Base-by-base conservation (phyloP, 2,113 vertebrate genomes). In the Cyphomyrus discorhynchus region DNA sequence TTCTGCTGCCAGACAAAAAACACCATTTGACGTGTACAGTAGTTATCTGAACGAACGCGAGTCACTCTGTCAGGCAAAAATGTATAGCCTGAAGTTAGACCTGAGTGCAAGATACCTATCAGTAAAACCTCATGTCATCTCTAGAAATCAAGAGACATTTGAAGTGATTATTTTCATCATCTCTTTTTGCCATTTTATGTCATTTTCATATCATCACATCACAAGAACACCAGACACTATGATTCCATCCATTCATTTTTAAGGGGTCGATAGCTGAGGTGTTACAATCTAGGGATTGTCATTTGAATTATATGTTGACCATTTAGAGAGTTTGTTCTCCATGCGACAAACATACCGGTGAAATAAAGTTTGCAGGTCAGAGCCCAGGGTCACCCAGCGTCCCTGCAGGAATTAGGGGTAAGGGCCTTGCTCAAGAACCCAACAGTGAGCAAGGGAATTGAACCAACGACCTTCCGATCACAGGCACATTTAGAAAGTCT, bases 31-130 rank as follows among this genome's bases (percentile, higher is more conserved):
- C 5, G 9, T 90, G 89, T 27, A n/a, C n/a, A n/a, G n/a, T n/a
- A 62, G 89, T 52, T 70, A 87, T 90, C 66, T 87, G 83, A 90
- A 86, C 21, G 82, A 89, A 83, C 42, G 77, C 27, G 80, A 62
- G 80, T 49, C 50, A 82, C 27, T 35, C 88, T 84, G 88, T 85
- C 88, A 47, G 35, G 88, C 39, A 83, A 50, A 89, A 89, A 89
- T 15, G 39, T 53, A 35, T 50, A 31, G 83, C 85, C 83, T 89
- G 89, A 56, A 45, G 87, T 58, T n/a, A 42, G 21, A 56, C 31
- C n/a, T 89, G 17, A 10, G 24, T 45, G 15, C 46, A 89, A 19
- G 31, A 15, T 24, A 46, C 50, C 42, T 11, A 84, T 24, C 47
- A 10, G 31, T 84, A 62, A 84, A 84, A 10, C 17, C 27, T 6